Evolutionary conservation across 2,113 vertebrate species (phyloP).

Genomic region (Saccopteryx bilineata): DNA sequence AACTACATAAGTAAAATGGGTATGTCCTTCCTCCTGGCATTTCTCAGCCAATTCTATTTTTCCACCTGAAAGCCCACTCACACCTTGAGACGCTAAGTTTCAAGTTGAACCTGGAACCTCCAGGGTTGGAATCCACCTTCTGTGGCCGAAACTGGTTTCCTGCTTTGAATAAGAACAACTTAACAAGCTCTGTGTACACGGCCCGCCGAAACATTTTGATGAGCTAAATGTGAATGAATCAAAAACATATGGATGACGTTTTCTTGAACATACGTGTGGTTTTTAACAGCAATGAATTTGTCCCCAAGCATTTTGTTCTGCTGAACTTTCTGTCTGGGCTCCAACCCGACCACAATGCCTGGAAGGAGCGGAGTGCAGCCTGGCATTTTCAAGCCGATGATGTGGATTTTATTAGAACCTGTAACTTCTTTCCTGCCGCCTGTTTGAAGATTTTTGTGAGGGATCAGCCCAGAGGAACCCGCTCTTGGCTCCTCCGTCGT

Average conservation of each 20-base stretch:
- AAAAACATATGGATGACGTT: background rate
- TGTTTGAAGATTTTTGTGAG: background rate
- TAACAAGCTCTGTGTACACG: background rate
- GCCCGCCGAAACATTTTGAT: background rate
- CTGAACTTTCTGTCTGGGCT: conserved; percentile 38
- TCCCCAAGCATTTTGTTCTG: conserved; percentile 5
- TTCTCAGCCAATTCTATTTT: background rate
- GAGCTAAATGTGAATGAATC: background rate
- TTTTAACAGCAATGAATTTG: conserved; percentile 46
- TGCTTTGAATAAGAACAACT: background rate
- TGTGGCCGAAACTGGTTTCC: background rate
- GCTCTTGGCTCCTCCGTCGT: background rate
- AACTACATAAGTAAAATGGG: background rate
- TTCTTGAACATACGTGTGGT: background rate
- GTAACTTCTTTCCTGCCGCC: background rate
- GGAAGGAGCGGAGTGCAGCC: background rate
- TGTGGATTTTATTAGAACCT: background rate
- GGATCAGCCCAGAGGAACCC: background rate
- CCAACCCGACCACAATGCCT: background rate
- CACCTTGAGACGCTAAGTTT: background rate
- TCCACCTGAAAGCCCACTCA: background rate
- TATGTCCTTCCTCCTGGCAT: background rate
- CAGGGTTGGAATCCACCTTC: background rate
- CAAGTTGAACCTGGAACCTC: background rate
- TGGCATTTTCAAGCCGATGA: background rate